These are phyloP conservation scores for Dichetophora obliterata DNA, from an alignment of 2,888 invertebrate species.

Conservation along the genomic window DNA sequence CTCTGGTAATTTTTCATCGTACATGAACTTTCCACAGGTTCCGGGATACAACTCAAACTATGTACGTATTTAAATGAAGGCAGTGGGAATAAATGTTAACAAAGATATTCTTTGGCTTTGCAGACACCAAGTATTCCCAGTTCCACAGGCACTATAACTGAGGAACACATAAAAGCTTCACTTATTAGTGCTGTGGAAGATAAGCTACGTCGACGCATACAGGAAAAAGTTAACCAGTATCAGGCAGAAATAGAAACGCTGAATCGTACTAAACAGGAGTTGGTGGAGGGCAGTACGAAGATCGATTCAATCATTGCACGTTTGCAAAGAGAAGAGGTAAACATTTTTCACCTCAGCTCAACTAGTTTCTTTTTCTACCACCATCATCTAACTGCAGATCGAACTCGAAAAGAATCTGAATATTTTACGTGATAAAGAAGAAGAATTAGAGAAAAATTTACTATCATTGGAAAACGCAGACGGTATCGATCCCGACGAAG, in stretches of 20 bases:
- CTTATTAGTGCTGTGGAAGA: conserved; percentile 96
- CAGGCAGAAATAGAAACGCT: conserved; percentile 93
- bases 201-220: conserved; percentile 86
- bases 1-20: conserved; percentile 72
- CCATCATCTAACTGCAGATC: conserved; percentile 68
- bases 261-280: conserved; percentile 86
- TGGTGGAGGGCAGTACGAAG: conserved; percentile 85
- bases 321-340: conserved; percentile 80
- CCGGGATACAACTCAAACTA: conserved; percentile 62
- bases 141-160: conserved; percentile 86
- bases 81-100: conserved; percentile 3
- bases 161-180: conserved; percentile 95
- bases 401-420: conserved; percentile 88
- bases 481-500: conserved; percentile 93
- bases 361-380: conserved; percentile 10
- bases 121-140: conserved; percentile 69
- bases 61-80: conserved; percentile 51
- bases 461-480: conserved; percentile 83
- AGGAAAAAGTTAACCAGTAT: conserved; percentile 90
- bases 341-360: not conserved
- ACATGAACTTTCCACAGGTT: conserved; percentile 66
- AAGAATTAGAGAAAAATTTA: conserved; percentile 86
- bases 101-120: not conserved
- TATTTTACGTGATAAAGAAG: conserved; percentile 87
- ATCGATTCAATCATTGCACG: conserved; percentile 83